Conservation (phyloP, 2,888 invertebrate species). For the Cryptocephalus moraei region DNA sequence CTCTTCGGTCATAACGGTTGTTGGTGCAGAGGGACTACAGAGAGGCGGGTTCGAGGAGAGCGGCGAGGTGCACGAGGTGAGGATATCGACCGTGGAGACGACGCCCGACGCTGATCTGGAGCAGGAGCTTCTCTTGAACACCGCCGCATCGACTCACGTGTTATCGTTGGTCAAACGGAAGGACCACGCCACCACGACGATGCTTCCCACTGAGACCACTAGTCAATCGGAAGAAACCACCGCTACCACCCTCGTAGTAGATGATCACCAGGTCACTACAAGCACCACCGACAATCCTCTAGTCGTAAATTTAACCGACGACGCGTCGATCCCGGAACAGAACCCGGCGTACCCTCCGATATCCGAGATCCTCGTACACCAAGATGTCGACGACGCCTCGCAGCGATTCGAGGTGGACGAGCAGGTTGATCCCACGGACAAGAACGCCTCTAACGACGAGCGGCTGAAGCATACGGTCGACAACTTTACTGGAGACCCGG, state of each 20-base stretch:
- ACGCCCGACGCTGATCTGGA: background rate
- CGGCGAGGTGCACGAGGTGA: slow-evolving; percentile 17
- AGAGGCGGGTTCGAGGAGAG: slow-evolving; percentile 25
- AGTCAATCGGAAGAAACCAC: slow-evolving; percentile 9
- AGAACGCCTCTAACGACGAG: no score
- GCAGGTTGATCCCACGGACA: slow-evolving; percentile 5
- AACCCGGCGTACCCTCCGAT: slow-evolving; percentile 46
- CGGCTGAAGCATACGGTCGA: no score
- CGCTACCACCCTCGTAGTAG: slow-evolving; percentile 4
- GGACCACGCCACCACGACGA: slow-evolving; percentile 12
- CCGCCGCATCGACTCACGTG: slow-evolving; percentile 23
- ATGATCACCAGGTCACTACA: background rate
- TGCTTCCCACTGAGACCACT: slow-evolving; percentile 5
- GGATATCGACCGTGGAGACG: slow-evolving; percentile 5
- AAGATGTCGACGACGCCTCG: slow-evolving; percentile 16
- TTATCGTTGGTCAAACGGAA: slow-evolving; percentile 24
- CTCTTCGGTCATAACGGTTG: slow-evolving; percentile 35
- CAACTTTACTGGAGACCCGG: no score
- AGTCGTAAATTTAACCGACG: background rate
- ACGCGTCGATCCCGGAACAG: slow-evolving; percentile 20
- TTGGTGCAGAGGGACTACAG: slow-evolving; percentile 40
- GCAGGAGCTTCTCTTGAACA: slow-evolving; percentile 6
- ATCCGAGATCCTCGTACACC: slow-evolving; percentile 40
- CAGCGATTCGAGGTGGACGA: slow-evolving; percentile 17
- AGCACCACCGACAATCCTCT: background rate